These are phyloP conservation scores for Opisthocomus hoazin DNA, from an alignment of 2,113 vertebrate species.

Conservation along the genomic window DNA sequence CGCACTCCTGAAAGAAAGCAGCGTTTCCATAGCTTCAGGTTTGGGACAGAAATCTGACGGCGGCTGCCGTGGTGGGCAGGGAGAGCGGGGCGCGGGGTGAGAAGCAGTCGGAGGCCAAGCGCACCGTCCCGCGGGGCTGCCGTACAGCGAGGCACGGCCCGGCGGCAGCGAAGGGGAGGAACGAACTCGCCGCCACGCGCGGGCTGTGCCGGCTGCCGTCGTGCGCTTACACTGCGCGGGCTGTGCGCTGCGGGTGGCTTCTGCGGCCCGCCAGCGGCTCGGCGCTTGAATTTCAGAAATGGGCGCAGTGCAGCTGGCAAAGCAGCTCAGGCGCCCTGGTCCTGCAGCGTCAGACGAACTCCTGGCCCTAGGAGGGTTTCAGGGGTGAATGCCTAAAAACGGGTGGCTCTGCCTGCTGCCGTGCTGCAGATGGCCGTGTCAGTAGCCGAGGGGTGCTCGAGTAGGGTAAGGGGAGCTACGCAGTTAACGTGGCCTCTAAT, in stretches of 20 bases:
- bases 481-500: not conserved
- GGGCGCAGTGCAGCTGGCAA: not conserved
- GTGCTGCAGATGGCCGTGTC: rapidly evolving
- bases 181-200: rapidly evolving
- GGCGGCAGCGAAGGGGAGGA: too few relatives aligned
- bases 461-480: not conserved
- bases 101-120: too few relatives aligned
- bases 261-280: not conserved
- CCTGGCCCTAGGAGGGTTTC: not conserved
- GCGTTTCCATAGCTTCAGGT: not conserved
- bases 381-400: not conserved
- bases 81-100: too few relatives aligned
- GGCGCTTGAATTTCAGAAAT: not conserved
- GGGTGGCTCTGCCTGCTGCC: not conserved
- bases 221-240: rapidly evolving
- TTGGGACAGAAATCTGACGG: not conserved
- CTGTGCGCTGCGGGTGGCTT: rapidly evolving
- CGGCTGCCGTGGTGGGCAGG: too few relatives aligned
- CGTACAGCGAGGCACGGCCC: too few relatives aligned
- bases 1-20: not conserved
- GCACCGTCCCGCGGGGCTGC: too few relatives aligned
- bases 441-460: not conserved
- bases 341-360: not conserved
- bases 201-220: not conserved
- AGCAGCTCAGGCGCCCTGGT: not conserved